These are phyloP conservation scores for Ctena decussata DNA, from an alignment of 2,888 invertebrate genomes.

Conservation along the genomic window DNA sequence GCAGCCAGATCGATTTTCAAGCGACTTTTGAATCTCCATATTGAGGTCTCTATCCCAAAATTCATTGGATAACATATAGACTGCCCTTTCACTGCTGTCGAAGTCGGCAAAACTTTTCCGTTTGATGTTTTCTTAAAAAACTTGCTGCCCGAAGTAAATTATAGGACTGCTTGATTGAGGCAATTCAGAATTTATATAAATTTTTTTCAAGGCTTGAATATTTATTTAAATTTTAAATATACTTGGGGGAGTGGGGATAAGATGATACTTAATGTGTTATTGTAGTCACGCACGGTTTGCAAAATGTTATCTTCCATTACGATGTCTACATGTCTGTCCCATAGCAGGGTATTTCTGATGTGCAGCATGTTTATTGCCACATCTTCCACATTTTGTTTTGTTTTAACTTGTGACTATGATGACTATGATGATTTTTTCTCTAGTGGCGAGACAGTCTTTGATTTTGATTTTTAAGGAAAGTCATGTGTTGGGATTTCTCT, in stretches of 20 bases:
- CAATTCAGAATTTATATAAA: background rate
- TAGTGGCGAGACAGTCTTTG: too few relatives aligned
- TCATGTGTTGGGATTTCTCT: background rate
- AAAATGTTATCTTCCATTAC: slow-evolving; percentile 1
- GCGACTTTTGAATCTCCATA: too few relatives aligned
- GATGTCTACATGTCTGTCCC: slow-evolving; percentile 9
- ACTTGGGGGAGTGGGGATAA: background rate
- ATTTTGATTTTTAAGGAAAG: background rate
- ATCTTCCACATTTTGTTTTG: too few relatives aligned
- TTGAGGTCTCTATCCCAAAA: too few relatives aligned
- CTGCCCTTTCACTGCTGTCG: slow-evolving; percentile 57
- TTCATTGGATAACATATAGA: slow-evolving; percentile 1
- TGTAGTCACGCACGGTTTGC: background rate
- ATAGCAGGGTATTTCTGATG: too few relatives aligned
- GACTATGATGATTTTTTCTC: too few relatives aligned
- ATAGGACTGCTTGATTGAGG: background rate
- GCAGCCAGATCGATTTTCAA: too few relatives aligned
- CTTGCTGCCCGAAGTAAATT: slow-evolving; percentile 3
- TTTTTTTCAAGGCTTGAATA: slow-evolving; percentile 9
- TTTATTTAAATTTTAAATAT: background rate
- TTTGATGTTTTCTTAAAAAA: background rate
- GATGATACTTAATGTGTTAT: background rate
- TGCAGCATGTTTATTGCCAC: too few relatives aligned
- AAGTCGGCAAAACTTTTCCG: slow-evolving; percentile 2
- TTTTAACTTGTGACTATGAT: too few relatives aligned